A percentile compares a stretch with the other conserved stretches of the same genome.
Evolutionary conservation across 2,888 invertebrate species (phyloP).

Genomic region (Lumbricus terrestris): DNA sequence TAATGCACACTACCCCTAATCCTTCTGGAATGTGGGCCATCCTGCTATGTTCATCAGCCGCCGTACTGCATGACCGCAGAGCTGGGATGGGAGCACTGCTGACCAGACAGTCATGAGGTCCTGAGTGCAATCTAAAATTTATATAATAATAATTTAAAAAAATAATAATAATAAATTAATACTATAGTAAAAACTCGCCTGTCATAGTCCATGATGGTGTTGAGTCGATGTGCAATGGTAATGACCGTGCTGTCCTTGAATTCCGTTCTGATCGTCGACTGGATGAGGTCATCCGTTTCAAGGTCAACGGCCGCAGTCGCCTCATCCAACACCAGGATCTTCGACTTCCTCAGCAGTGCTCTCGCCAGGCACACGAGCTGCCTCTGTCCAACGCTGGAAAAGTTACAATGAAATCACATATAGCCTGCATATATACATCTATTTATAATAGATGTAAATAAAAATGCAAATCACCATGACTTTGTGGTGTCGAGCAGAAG

Average conservation of each 20-base stretch:
- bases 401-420: not conserved
- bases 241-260: constrained; percentile 56
- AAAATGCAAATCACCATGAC: no score
- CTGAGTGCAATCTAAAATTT: no score
- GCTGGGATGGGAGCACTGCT: no score
- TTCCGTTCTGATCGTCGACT: constrained; percentile 50
- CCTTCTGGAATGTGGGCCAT: no score
- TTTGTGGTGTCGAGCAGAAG: not conserved
- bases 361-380: constrained; percentile 57
- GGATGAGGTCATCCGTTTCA: constrained; percentile 50
- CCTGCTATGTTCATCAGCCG: no score
- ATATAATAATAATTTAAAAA: no score
- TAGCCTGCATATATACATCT: no score
- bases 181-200: not conserved
- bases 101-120: no score
- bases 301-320: constrained; percentile 39
- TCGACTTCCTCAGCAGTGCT: constrained; percentile 55
- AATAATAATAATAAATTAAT: no score
- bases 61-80: no score
- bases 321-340: constrained; percentile 56
- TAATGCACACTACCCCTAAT: no score
- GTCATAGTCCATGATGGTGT: constrained; percentile 52
- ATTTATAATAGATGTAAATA: no score
- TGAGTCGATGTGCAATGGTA: constrained; percentile 58
- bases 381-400: constrained; percentile 55